phyloP scores from a whole-genome alignment of 2,888 invertebrate genomes.

The Taphrorychus bicolor region DNA sequence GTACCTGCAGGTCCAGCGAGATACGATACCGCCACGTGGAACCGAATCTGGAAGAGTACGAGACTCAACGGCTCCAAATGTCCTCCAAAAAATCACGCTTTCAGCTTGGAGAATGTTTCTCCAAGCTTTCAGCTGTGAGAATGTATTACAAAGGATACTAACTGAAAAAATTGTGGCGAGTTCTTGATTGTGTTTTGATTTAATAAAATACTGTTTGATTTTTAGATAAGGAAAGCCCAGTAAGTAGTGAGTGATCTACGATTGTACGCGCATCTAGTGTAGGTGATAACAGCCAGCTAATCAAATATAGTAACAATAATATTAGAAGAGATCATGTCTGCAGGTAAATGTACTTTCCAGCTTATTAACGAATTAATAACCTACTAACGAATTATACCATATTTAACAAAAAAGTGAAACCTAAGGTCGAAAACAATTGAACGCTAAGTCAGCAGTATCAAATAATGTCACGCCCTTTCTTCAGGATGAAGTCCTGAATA shows the following conservation, averaged over 20 bases:
- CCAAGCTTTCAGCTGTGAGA: slow-evolving; percentile 87
- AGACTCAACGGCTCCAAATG: slow-evolving; percentile 94
- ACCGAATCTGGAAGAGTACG: slow-evolving; percentile 90
- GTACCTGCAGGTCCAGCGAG: slow-evolving; percentile 67
- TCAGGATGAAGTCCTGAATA: no score
- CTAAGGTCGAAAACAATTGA: no score
- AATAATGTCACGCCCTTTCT: no score
- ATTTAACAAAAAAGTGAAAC: no score
- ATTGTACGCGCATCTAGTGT: slow-evolving; percentile 81
- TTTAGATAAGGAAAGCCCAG: slow-evolving; percentile 78
- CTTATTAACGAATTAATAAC: no score
- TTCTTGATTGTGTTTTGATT: background rate
- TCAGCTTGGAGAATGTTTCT: slow-evolving; percentile 84
- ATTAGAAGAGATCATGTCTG: slow-evolving; percentile 50
- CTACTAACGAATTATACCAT: no score
- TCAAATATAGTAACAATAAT: slow-evolving; percentile 48
- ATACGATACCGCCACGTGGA: slow-evolving; percentile 76
- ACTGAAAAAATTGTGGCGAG: slow-evolving; percentile 64
- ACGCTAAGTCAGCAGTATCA: no score
- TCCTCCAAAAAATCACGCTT: slow-evolving; percentile 81
- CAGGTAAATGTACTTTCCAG: no score
- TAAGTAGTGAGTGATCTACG: slow-evolving; percentile 83
- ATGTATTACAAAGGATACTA: slow-evolving; percentile 83
- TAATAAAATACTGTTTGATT: background rate
- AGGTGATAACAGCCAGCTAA: slow-evolving; percentile 50